Conservation (phyloP, 1,140 invertebrate genomes). For the Nomia melanderi region DNA sequence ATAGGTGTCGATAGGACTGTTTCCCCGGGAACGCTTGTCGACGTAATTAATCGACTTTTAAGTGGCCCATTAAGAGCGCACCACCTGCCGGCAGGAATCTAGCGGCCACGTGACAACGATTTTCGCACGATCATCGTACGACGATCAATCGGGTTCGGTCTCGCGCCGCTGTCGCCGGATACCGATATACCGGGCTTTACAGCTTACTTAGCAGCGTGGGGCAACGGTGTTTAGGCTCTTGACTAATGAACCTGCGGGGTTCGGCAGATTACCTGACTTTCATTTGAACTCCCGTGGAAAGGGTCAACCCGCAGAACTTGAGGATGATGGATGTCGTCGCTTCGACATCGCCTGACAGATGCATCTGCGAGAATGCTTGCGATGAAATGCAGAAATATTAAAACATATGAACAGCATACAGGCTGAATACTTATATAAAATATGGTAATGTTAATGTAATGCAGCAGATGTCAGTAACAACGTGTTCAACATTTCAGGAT, state of each 20-base stretch:
- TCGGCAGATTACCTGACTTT: slow-evolving; percentile 67
- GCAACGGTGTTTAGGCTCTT: slow-evolving; percentile 73
- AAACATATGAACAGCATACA: too few species aligned
- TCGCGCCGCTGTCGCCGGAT: slow-evolving; percentile 36
- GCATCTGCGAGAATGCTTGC: neutral
- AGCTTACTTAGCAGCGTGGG: slow-evolving; percentile 74
- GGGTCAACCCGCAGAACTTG: slow-evolving; percentile 61
- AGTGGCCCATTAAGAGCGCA: slow-evolving; percentile 75
- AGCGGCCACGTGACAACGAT: slow-evolving; percentile 60
- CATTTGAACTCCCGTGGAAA: slow-evolving; percentile 66
- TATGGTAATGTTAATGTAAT: too few species aligned
- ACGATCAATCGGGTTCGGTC: slow-evolving; percentile 63
- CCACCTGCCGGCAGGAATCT: slow-evolving; percentile 47
- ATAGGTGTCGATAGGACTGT: neutral
- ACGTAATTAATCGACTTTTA: slow-evolving; percentile 79
- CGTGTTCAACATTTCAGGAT: too few species aligned
- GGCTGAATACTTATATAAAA: too few species aligned
- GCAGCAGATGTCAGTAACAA: too few species aligned
- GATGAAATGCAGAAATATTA: too few species aligned
- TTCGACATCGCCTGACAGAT: slow-evolving; percentile 15
- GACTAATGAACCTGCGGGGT: slow-evolving; percentile 77
- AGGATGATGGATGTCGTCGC: slow-evolving; percentile 66
- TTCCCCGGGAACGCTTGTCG: slow-evolving; percentile 31
- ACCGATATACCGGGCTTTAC: slow-evolving; percentile 66
- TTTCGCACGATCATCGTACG: slow-evolving; percentile 77